These are phyloP conservation scores for Rhabditoides inermis DNA, from an alignment of 2,888 invertebrate species.

Conservation along the genomic window DNA sequence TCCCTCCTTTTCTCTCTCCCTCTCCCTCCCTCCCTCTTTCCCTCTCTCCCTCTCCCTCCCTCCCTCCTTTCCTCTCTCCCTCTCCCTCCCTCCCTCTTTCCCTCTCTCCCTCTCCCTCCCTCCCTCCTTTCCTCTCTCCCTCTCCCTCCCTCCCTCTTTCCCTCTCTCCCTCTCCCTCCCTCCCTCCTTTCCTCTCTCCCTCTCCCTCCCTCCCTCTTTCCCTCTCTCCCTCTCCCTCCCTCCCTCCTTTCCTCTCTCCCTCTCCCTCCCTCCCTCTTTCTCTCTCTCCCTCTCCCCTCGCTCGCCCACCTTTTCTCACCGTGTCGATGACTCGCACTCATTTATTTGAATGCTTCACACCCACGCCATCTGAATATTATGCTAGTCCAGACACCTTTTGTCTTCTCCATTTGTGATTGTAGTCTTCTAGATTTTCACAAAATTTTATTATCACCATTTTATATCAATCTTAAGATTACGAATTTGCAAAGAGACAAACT, in stretches of 20 bases:
- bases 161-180: neutral
- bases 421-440: too few species aligned
- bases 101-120: neutral
- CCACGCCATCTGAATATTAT: neutral
- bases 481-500: too few species aligned
- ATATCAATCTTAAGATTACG: too few species aligned
- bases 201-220: neutral
- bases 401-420: too few species aligned
- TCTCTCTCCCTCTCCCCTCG: neutral
- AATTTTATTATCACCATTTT: too few species aligned
- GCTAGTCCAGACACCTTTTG: neutral
- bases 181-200: neutral
- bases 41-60: too few species aligned
- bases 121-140: constrained; percentile 1
- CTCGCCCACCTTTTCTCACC: neutral
- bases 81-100: neutral
- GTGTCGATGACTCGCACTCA: too few species aligned
- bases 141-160: neutral
- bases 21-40: neutral
- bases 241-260: neutral
- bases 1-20: neutral
- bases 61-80: neutral
- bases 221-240: neutral
- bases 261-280: neutral
- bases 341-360: constrained; percentile 1